A percentile compares a stretch with the other conserved stretches of the same genome.
phyloP scores from a whole-genome alignment of 1,140 invertebrate genomes.

The Dendrolimus kikuchii region DNA sequence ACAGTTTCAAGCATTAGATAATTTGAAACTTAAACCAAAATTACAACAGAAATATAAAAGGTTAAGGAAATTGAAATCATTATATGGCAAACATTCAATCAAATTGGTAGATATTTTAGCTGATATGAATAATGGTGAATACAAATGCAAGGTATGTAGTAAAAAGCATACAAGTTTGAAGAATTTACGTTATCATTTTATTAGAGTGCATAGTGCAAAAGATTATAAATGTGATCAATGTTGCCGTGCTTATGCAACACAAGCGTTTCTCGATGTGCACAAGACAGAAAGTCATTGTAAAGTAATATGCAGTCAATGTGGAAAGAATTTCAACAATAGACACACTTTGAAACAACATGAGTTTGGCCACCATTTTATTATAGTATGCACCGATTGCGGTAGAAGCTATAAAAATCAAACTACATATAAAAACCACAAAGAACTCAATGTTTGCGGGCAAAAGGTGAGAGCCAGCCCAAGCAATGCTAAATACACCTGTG shows the following conservation, averaged over 20 bases:
- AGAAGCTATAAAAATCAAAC: conserved; percentile 48
- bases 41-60: background rate
- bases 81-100: conserved; percentile 13
- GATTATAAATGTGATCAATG: conserved; percentile 39
- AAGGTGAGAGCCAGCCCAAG: conserved; percentile 35
- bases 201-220: conserved; percentile 56
- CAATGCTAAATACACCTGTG: conserved; percentile 48
- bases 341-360: conserved; percentile 53
- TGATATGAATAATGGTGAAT: conserved; percentile 28
- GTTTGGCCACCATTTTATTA: conserved; percentile 32
- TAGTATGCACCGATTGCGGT: conserved; percentile 49
- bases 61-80: conserved; percentile 6
- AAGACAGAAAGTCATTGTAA: conserved; percentile 39
- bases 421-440: conserved; percentile 52
- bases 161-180: conserved; percentile 34
- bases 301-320: conserved; percentile 46
- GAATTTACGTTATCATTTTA: conserved; percentile 44
- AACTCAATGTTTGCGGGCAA: conserved; percentile 48
- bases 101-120: conserved; percentile 36
- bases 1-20: conserved; percentile 24
- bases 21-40: conserved; percentile 1
- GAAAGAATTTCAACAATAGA: conserved; percentile 46
- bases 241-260: conserved; percentile 41
- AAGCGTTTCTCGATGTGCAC: conserved; percentile 34
- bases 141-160: conserved; percentile 42